Conservation (phyloP, 2,888 invertebrate species). For the Aleiodes leptofemur region DNA sequence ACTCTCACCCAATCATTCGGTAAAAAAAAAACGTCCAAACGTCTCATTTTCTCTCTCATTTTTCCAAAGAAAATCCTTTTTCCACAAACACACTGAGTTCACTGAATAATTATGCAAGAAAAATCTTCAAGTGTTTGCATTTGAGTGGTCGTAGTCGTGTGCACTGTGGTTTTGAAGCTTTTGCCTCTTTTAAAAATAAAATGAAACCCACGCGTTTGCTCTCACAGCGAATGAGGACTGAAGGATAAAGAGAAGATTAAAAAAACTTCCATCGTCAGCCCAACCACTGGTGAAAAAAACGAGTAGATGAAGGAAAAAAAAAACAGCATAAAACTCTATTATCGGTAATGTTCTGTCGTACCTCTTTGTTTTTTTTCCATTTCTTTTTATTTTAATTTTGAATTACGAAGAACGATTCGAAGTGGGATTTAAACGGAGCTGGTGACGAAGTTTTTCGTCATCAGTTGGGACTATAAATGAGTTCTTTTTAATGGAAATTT, state of each 20-base stretch:
- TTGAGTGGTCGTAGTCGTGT: conserved; percentile 30
- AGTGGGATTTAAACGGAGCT: too few species aligned
- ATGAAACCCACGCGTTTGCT: background rate
- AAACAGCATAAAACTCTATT: conserved; percentile 24
- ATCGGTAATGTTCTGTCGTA: conserved; percentile 21
- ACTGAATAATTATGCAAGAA: conserved; percentile 36
- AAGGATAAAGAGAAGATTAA: conserved; percentile 12
- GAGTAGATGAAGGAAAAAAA: background rate
- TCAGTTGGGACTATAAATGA: too few species aligned
- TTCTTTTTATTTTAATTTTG: background rate
- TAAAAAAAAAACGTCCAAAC: too few species aligned
- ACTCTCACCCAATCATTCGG: too few species aligned
- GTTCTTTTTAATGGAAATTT: too few species aligned
- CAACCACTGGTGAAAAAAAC: conserved; percentile 2
- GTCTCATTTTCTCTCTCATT: too few species aligned
- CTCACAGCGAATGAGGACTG: conserved; percentile 1
- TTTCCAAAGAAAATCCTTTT: background rate
- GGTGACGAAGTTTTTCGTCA: too few species aligned
- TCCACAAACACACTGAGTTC: conserved; percentile 7
- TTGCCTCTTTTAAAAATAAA: background rate
- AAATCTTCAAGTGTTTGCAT: conserved; percentile 42
- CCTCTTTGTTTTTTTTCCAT: background rate
- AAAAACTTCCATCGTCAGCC: conserved; percentile 25
- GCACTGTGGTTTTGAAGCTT: conserved; percentile 7
- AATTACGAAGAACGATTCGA: too few species aligned